phyloP scores from a whole-genome alignment of 2,797 vertebrate species.

The Stomatorhinus walkeri region DNA sequence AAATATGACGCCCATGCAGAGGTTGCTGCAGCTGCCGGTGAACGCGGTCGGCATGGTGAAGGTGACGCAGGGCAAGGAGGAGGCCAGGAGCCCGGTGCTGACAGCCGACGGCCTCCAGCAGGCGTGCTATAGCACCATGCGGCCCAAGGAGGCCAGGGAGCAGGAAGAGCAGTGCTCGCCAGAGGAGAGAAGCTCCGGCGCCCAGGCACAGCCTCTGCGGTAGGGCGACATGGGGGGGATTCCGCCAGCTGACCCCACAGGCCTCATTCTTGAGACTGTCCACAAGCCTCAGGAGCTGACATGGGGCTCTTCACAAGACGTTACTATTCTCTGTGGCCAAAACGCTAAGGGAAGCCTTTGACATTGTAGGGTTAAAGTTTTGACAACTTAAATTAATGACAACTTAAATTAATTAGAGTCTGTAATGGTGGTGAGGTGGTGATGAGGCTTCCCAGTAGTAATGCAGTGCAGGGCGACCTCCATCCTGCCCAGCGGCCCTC shows the following conservation, averaged over 20 bases:
- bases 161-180: conserved; percentile 8
- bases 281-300: neutral
- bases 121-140: conserved; percentile 80
- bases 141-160: conserved; percentile 71
- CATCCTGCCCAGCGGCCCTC: neutral
- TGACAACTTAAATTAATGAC: too few species aligned
- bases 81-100: conserved; percentile 80
- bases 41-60: conserved; percentile 66
- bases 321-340: neutral
- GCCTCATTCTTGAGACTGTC: neutral
- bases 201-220: conserved; percentile 69
- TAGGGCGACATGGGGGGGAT: conserved; percentile 52
- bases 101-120: conserved; percentile 64
- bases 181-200: conserved; percentile 32
- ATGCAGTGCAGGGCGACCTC: neutral
- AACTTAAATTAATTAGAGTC: neutral
- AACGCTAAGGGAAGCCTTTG: neutral
- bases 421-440: neutral
- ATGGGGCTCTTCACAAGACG: neutral
- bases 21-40: conserved; percentile 77
- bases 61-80: conserved; percentile 58
- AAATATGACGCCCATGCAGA: conserved; percentile 75
- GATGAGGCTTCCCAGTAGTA: neutral
- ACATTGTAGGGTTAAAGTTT: neutral
- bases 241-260: neutral